Evolutionary conservation across 2,113 vertebrate genomes (phyloP), one percentile per base, ranked within the genome.

Genomic region (Lampris incognitus): DNA sequence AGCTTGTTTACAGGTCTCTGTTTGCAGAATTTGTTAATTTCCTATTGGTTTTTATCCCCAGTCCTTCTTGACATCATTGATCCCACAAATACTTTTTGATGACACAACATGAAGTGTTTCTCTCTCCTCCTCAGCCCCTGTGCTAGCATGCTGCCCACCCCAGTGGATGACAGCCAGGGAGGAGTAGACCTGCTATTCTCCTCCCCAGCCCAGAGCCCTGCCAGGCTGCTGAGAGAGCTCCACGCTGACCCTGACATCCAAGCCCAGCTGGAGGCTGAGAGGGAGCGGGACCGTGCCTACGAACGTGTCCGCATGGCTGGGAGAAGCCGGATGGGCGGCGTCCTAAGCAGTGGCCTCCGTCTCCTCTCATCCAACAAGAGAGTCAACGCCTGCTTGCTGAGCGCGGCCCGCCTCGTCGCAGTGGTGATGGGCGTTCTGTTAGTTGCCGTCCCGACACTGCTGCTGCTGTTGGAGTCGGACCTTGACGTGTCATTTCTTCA

Each of bases 401-500:
- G 96, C 73, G 95, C 96, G 73, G 96, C 94, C 72, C 95, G 96
- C 77, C 95, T 98, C 42, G 92, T 97, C 4, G 91, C 96, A 66
- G 95, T 96, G 86, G 95, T 96, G 46, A 92, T 96, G 92, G 96
- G 96, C 1, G 78, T 93, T 69, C 78, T 93, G 66, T 60, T 95
- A 0, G 70, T 94, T 80, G 89, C 88, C 38, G 89, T 93, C 69
- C 92, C 90, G 61, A 91, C 85, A 0, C 94, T 99, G 68, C 96
- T 99, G 90, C 93, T 99, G 56, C 95, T 99, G 69, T 91, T 99
- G 91, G 98, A 99, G 92, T 98, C 97, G 2, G 96, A 98, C 93
- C 95, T 99, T 72, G 96, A 99, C 78, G 95, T 98, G 85, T 98
- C 98, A 59, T 98, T 99, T 87, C 95, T 99, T 57, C 97, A 96